Conservation (phyloP, 2,888 invertebrate species). For the Neoitamus cyanurus region DNA sequence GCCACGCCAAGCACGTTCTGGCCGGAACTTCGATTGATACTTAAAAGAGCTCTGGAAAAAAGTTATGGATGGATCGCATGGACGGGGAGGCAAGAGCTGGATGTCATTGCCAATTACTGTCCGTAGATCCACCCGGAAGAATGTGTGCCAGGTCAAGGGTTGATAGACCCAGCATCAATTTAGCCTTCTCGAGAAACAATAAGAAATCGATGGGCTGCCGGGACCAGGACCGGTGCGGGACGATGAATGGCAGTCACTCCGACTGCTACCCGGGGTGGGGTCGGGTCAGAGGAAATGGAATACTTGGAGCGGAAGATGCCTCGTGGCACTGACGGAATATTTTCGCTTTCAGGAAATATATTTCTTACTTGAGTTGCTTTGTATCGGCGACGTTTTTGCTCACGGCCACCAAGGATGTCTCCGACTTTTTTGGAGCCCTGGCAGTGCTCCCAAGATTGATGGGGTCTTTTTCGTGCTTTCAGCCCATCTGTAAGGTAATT, state of each 20-base stretch:
- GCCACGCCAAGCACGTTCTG: not conserved
- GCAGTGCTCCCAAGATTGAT: constrained; percentile 5
- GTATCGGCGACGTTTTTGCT: not conserved
- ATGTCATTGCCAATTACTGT: constrained; percentile 46
- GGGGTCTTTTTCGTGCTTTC: not conserved
- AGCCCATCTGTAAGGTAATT: not conserved
- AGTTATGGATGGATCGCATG: not conserved
- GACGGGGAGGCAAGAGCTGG: not conserved
- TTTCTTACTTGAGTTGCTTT: constrained; percentile 1
- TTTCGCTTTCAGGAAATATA: constrained; percentile 22
- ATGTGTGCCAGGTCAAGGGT: constrained; percentile 47
- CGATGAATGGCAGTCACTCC: not conserved
- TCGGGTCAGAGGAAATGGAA: not conserved
- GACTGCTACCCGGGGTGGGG: not conserved
- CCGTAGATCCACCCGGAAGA: constrained; percentile 26
- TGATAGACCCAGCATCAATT: constrained; percentile 43
- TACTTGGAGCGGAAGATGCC: constrained; percentile 21
- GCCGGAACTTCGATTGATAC: constrained; percentile 5
- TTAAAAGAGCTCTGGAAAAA: constrained; percentile 15
- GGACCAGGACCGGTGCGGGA: not conserved
- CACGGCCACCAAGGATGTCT: not conserved
- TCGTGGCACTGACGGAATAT: constrained; percentile 36
- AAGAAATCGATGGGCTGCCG: constrained; percentile 21
- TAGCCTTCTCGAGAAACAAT: constrained; percentile 13
- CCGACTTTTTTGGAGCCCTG: not conserved